Conservation (phyloP, 2,888 invertebrate genomes). For the Ormyrus nitidulus region DNA sequence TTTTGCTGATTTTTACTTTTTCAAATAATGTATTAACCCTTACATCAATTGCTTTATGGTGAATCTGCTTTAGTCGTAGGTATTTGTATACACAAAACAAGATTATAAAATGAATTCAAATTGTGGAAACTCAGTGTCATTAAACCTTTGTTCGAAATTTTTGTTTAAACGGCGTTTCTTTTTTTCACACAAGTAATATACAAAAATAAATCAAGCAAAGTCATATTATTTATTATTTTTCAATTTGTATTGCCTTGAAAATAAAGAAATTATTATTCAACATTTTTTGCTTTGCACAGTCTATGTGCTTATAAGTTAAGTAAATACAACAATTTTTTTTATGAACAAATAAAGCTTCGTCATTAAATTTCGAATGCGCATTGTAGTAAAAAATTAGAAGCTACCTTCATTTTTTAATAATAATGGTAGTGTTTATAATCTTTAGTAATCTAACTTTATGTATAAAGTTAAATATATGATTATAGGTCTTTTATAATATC, state of each 20-base stretch:
- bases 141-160: conserved; percentile 40
- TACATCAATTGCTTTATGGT: conserved; percentile 36
- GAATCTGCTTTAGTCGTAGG: conserved; percentile 18
- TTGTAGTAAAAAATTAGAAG: conserved; percentile 48
- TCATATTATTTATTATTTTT: neutral
- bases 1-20: conserved; percentile 27
- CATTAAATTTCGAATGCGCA: conserved; percentile 36
- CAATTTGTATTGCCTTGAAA: conserved; percentile 30
- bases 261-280: conserved; percentile 40
- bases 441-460: conserved; percentile 45
- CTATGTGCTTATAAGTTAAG: conserved; percentile 34
- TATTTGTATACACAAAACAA: conserved; percentile 34
- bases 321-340: conserved; percentile 51
- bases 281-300: conserved; percentile 24
- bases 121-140: conserved; percentile 40
- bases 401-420: conserved; percentile 42
- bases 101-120: conserved; percentile 42
- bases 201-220: neutral
- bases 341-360: conserved; percentile 49
- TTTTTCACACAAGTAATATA: conserved; percentile 10
- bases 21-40: conserved; percentile 36
- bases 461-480: conserved; percentile 44
- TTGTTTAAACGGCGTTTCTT: conserved; percentile 19
- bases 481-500: conserved; percentile 38
- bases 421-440: conserved; percentile 44